Percentiles rank a stretch among this genome's conserved stretches.
These are phyloP conservation scores for Galendromus occidentalis DNA, from an alignment of 1,140 invertebrate genomes.

Conservation along the genomic window DNA sequence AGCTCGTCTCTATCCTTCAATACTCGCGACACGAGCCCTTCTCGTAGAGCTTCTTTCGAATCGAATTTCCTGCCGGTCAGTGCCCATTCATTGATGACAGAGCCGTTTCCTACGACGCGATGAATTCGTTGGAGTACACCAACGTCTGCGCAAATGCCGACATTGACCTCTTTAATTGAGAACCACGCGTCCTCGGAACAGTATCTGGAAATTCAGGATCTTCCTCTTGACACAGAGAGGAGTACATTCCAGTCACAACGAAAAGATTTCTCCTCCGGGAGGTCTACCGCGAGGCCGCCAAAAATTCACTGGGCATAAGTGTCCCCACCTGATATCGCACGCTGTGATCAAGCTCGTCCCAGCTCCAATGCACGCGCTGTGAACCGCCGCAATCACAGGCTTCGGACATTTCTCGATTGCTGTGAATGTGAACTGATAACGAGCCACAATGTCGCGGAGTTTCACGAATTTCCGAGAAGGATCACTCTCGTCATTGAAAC, in stretches of 20 bases:
- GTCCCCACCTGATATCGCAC: slow-evolving; percentile 51
- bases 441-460: slow-evolving; percentile 41
- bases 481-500: slow-evolving; percentile 45
- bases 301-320: too few species aligned
- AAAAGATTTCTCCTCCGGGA: too few species aligned
- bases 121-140: slow-evolving; percentile 79
- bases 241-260: too few species aligned
- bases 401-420: slow-evolving; percentile 64
- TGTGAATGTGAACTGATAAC: slow-evolving; percentile 54
- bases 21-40: slow-evolving; percentile 53
- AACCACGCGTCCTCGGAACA: slow-evolving; percentile 78
- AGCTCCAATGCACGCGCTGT: slow-evolving; percentile 71
- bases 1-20: slow-evolving; percentile 49
- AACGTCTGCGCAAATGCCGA: slow-evolving; percentile 80
- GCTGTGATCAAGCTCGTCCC: slow-evolving; percentile 67
- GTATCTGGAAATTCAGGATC: slow-evolving; percentile 36
- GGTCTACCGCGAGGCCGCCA: too few species aligned
- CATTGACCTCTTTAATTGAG: slow-evolving; percentile 59
- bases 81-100: slow-evolving; percentile 61
- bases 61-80: slow-evolving; percentile 63
- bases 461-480: slow-evolving; percentile 51
- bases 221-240: too few species aligned
- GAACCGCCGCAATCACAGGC: slow-evolving; percentile 69
- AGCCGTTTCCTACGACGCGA: slow-evolving; percentile 72
- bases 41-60: slow-evolving; percentile 51